Conservation (phyloP, 1,140 invertebrate species). For the Dinothrombium tinctorium region DNA sequence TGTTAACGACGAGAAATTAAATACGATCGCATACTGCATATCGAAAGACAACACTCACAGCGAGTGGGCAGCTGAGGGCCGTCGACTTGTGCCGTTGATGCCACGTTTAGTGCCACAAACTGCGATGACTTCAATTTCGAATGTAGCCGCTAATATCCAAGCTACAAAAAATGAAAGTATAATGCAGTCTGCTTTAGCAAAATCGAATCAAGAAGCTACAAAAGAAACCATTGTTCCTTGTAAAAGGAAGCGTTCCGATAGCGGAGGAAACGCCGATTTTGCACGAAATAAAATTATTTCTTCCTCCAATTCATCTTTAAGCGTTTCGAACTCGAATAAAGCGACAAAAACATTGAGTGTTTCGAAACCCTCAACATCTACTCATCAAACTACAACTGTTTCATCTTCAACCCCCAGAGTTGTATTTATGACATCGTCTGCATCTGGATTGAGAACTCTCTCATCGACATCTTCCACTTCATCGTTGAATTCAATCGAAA, state of each 20-base stretch:
- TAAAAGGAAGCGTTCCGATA: not conserved
- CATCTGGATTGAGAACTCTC: not conserved
- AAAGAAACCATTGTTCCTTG: not conserved
- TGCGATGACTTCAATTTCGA: constrained; percentile 56
- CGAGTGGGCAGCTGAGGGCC: constrained; percentile 64
- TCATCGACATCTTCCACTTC: not conserved
- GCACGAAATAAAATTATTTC: not conserved
- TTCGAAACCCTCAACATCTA: not conserved
- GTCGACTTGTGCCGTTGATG: constrained; percentile 50
- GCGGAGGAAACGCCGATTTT: not conserved
- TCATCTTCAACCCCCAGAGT: not conserved
- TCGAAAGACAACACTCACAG: constrained; percentile 48
- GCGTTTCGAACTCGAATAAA: not conserved
- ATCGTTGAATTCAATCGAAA: not conserved
- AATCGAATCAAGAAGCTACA: not conserved
- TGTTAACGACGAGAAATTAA: constrained; percentile 65
- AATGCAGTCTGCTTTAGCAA: not conserved
- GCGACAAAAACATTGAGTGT: not conserved
- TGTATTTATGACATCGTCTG: not conserved
- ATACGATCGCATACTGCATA: constrained; percentile 61
- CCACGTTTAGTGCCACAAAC: constrained; percentile 54
- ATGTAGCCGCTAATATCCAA: constrained; percentile 31
- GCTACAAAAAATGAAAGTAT: constrained; percentile 22
- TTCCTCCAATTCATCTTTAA: not conserved
- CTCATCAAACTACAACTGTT: not conserved